Percentiles rank a stretch among this genome's conserved stretches.
Conservation (phyloP, 2,113 vertebrate genomes). For the Prolemur simus region DNA sequence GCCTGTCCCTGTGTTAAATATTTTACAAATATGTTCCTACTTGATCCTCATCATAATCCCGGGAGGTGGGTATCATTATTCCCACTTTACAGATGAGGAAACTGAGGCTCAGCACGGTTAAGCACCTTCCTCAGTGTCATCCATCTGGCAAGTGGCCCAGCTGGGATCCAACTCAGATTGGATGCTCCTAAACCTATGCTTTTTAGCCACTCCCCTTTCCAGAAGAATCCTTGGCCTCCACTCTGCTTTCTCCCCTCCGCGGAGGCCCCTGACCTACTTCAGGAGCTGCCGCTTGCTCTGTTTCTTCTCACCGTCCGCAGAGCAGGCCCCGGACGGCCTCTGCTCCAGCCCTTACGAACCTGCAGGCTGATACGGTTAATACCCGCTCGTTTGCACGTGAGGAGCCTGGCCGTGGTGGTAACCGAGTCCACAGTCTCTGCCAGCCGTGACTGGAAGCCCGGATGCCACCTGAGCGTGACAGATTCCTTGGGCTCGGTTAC, state of each 20-base stretch:
- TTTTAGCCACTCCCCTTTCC: accelerated
- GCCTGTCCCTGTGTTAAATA: neutral
- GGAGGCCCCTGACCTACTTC: neutral
- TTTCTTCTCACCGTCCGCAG: neutral
- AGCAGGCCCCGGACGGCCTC: neutral
- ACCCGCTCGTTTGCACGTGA: neutral
- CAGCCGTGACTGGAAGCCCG: neutral
- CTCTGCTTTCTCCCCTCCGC: neutral
- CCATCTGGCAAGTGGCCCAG: neutral
- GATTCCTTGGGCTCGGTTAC: neutral
- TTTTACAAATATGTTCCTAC: neutral
- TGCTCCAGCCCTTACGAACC: neutral
- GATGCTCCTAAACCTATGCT: neutral
- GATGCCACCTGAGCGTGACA: neutral
- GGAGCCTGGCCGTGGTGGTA: neutral
- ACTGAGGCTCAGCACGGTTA: neutral
- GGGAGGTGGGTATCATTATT: neutral
- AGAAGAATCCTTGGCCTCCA: neutral
- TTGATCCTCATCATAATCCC: neutral
- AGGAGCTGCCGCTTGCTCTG: neutral
- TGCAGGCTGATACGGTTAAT: neutral
- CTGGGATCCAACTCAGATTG: neutral
- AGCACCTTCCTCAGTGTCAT: neutral
- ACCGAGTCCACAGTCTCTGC: neutral
- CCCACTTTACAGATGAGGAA: neutral